Conservation (phyloP, 2,888 invertebrate species). For the Syrista parreyssii region DNA sequence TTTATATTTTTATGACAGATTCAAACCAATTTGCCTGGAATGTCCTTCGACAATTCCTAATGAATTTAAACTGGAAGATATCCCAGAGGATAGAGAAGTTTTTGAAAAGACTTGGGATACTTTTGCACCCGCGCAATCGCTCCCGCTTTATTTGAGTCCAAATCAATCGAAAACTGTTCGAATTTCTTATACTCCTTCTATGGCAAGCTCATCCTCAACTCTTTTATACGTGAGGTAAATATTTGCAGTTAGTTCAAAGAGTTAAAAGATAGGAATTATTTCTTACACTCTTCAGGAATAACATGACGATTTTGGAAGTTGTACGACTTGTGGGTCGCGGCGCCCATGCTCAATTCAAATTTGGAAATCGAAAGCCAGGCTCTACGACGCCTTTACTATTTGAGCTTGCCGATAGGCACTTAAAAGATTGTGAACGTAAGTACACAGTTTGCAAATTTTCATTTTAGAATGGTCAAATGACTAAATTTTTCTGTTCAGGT, state of each 20-base stretch:
- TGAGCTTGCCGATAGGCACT: slow-evolving; percentile 79
- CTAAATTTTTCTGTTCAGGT: slow-evolving; percentile 30
- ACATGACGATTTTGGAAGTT: slow-evolving; percentile 91
- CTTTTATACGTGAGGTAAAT: slow-evolving; percentile 57
- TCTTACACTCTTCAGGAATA: slow-evolving; percentile 75
- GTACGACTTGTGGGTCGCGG: slow-evolving; percentile 86
- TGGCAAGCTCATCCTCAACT: slow-evolving; percentile 53
- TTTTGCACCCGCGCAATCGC: slow-evolving; percentile 46
- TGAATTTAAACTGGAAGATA: slow-evolving; percentile 55
- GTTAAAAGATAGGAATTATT: background rate
- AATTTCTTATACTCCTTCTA: slow-evolving; percentile 55
- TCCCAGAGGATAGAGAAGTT: slow-evolving; percentile 36
- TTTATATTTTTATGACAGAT: slow-evolving; percentile 38
- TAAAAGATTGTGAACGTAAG: slow-evolving; percentile 72
- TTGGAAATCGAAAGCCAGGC: slow-evolving; percentile 88
- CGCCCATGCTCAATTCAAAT: slow-evolving; percentile 86
- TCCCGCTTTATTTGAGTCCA: slow-evolving; percentile 54
- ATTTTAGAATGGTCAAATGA: background rate
- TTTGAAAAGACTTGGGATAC: slow-evolving; percentile 55
- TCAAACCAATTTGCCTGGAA: slow-evolving; percentile 55
- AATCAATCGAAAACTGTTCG: slow-evolving; percentile 50
- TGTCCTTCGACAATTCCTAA: slow-evolving; percentile 51
- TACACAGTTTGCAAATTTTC: slow-evolving; percentile 24
- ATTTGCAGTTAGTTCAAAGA: background rate
- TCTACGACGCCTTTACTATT: slow-evolving; percentile 81